Conservation (phyloP, 2,113 vertebrate genomes). For the Stegostoma tigrinum region DNA sequence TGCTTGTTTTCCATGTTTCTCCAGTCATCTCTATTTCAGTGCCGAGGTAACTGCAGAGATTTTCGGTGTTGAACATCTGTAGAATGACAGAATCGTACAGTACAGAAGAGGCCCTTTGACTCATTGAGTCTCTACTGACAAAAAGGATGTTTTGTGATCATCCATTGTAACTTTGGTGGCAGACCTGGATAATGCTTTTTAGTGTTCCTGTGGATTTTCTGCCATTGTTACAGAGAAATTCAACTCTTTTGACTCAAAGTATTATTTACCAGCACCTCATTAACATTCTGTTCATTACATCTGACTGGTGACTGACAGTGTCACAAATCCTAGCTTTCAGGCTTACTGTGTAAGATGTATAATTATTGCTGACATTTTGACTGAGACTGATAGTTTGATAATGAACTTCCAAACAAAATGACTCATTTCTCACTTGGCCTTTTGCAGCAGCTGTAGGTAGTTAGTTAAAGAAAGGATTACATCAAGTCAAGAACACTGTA, state of each 20-base stretch:
- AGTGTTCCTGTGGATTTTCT: background rate
- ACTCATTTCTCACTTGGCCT: background rate
- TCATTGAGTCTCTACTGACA: too few relatives aligned
- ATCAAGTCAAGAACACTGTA: background rate
- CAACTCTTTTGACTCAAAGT: background rate
- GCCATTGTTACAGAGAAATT: background rate
- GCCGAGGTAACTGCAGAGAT: background rate
- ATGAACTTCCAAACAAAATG: background rate
- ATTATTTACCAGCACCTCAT: background rate
- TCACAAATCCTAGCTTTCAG: background rate
- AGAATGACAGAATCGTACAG: too few relatives aligned
- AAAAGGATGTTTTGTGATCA: background rate
- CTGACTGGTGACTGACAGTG: background rate
- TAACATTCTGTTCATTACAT: background rate
- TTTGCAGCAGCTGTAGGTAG: constrained; percentile 12
- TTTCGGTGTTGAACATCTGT: background rate
- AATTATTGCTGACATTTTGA: constrained; percentile 31
- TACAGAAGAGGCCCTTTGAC: too few relatives aligned
- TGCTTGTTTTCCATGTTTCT: background rate
- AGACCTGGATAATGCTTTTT: background rate
- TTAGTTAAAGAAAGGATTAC: background rate
- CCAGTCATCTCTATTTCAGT: background rate
- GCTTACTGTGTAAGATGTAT: background rate
- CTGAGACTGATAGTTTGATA: constrained; percentile 2
- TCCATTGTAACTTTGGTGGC: background rate